phyloP scores from a whole-genome alignment of 2,888 invertebrate species.

The Athalia cordata region DNA sequence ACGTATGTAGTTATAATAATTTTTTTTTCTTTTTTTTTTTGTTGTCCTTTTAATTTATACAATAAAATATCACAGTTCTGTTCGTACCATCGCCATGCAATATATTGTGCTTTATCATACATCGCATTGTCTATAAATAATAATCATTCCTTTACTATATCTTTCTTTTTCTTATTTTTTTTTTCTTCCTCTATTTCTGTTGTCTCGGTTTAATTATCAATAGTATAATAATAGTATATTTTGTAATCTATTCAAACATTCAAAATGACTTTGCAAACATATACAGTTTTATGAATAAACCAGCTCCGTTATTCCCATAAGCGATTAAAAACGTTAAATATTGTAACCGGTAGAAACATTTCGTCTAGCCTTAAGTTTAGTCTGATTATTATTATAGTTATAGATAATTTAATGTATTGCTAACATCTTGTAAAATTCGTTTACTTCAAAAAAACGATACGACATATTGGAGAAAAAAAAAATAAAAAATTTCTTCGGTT shows the following conservation, averaged over 20 bases:
- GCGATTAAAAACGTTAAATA: slow-evolving; percentile 43
- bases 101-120: slow-evolving; percentile 58
- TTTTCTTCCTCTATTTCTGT: slow-evolving; percentile 48
- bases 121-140: slow-evolving; percentile 53
- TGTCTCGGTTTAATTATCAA: slow-evolving; percentile 47
- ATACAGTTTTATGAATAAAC: slow-evolving; percentile 42
- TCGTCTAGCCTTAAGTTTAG: slow-evolving; percentile 37
- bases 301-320: background rate
- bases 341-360: slow-evolving; percentile 53
- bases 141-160: slow-evolving; percentile 42
- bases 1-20: slow-evolving; percentile 51
- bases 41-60: slow-evolving; percentile 66
- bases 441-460: background rate
- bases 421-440: slow-evolving; percentile 38
- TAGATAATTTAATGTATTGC: slow-evolving; percentile 32
- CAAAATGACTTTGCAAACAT: slow-evolving; percentile 52
- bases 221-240: slow-evolving; percentile 52
- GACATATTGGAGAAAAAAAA: slow-evolving; percentile 11
- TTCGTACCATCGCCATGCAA: slow-evolving; percentile 70
- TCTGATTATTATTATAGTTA: slow-evolving; percentile 23
- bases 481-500: background rate
- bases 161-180: slow-evolving; percentile 47
- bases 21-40: slow-evolving; percentile 48
- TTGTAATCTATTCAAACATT: slow-evolving; percentile 51
- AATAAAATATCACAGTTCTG: slow-evolving; percentile 74